Evolutionary conservation across 2,888 invertebrate genomes (phyloP), one percentile per base, ranked within the genome.

Genomic region (Sesamia inferens): DNA sequence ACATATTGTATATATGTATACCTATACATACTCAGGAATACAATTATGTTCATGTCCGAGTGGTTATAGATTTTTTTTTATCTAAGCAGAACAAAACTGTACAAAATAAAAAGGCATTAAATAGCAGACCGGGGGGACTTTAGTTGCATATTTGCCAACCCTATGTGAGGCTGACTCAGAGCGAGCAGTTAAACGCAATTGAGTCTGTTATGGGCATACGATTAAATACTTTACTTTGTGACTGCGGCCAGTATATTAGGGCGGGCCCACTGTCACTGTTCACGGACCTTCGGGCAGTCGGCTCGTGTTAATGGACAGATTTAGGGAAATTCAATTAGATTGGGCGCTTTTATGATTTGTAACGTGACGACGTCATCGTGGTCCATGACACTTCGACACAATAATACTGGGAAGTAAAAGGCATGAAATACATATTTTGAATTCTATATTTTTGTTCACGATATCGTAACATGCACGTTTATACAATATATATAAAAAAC

Each of bases 181-280:
- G 72, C 66, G 47, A 58, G 81, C 78, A 84, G 82, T 86, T 85
- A 82, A 85, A 84, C 68, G 62, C 86, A 86, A 86, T 86, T 87
- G 78, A 85, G 44, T 81, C 82, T 67, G 82, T 86, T 84, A 87
- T 85, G 77, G 83, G 79, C 78, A 79, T 75, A 87, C 79, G 67
- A 82, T 85, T 86, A 86, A 85, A 82, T 82, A 82, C 71, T 82
- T 87, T 81, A 79, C 82, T 74, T 76, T 47, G 66, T 72, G 68
- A 64, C 48, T 61, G 67, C 11, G 67, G 59, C n/a, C 51, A n/a
- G 47, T 73, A 78, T 82, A 79, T 69, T 76, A 74, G 58, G 59
- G 57, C 58, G 19, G 59, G 22, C 7, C 42, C 8, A 47, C 55
- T 57, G 63, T 5, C 4, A 0, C 13, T 7, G 6, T 13, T 7